phyloP scores from a whole-genome alignment of 2,113 vertebrate species.

The Silurus meridionalis region DNA sequence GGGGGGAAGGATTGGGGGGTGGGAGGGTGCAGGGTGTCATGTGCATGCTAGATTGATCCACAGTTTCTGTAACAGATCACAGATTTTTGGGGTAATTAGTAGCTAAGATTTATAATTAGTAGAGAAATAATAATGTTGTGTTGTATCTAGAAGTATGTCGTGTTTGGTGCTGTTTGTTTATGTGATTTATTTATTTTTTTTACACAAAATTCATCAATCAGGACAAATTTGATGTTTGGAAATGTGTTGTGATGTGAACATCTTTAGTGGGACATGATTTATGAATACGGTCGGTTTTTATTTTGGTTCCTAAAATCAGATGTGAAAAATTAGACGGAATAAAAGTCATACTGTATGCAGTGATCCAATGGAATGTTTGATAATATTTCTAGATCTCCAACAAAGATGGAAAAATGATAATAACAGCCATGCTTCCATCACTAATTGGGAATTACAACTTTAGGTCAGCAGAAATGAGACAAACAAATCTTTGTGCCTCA shows the following conservation, averaged over 20 bases:
- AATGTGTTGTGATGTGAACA: constrained; percentile 12
- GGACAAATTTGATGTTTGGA: background rate
- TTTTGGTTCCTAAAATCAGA: constrained; percentile 61
- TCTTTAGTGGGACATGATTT: background rate
- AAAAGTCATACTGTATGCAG: constrained; percentile 34
- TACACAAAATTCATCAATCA: constrained; percentile 48
- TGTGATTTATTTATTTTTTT: constrained; percentile 41
- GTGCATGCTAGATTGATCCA: constrained; percentile 81
- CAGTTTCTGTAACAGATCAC: constrained; percentile 66
- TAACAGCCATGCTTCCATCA: constrained; percentile 58
- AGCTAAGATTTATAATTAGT: constrained; percentile 53
- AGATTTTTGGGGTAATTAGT: constrained; percentile 56
- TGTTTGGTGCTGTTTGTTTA: constrained; percentile 62
- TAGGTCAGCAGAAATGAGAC: background rate
- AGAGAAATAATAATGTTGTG: constrained; percentile 49
- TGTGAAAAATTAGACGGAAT: constrained; percentile 60
- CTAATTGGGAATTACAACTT: constrained; percentile 62
- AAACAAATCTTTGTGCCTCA: background rate
- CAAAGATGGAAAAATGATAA: constrained; percentile 46
- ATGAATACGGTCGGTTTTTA: background rate
- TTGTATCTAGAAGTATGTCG: constrained; percentile 51
- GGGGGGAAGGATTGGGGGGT: background rate
- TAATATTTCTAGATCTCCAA: constrained; percentile 32
- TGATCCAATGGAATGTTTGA: constrained; percentile 35
- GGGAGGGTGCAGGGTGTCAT: constrained; percentile 61